phyloP scores from a whole-genome alignment of 2,797 vertebrate genomes.

The Rousettus madagascariensis region DNA sequence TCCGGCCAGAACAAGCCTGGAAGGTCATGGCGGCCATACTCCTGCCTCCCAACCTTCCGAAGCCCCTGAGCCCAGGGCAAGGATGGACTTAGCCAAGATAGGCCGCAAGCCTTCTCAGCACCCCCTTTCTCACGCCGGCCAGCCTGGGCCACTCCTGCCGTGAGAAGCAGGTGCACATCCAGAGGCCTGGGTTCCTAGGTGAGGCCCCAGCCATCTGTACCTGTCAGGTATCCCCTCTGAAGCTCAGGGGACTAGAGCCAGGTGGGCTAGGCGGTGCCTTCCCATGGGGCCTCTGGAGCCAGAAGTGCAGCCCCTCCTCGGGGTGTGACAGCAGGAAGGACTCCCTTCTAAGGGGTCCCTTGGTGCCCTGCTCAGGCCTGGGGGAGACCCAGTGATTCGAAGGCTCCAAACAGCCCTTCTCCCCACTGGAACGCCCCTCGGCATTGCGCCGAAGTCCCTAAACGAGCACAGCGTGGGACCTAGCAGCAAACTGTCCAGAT shows the following conservation, averaged over 20 bases:
- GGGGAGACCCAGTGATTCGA: not conserved
- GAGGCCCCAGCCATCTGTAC: not conserved
- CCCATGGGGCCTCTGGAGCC: not conserved
- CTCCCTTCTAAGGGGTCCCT: not conserved
- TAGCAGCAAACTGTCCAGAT: not conserved
- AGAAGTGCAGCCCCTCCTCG: not conserved
- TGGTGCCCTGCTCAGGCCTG: not conserved
- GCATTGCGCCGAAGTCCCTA: not conserved
- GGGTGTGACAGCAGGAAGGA: not conserved
- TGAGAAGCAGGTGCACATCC: not conserved
- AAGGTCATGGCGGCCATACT: not conserved
- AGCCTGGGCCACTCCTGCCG: not conserved
- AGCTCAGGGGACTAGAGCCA: not conserved
- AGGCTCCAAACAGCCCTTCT: not conserved
- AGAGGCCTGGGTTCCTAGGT: not conserved
- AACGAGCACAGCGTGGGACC: accelerated
- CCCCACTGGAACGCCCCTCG: not conserved
- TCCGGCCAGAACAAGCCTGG: not conserved
- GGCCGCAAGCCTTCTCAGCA: not conserved
- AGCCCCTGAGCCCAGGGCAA: not conserved
- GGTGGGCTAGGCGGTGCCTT: too few species aligned
- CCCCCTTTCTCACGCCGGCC: accelerated
- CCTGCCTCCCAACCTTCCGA: not conserved
- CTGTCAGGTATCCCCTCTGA: not conserved
- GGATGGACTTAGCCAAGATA: not conserved